phyloP scores from a whole-genome alignment of 2,797 vertebrate species.

The Pteropus rufus region DNA sequence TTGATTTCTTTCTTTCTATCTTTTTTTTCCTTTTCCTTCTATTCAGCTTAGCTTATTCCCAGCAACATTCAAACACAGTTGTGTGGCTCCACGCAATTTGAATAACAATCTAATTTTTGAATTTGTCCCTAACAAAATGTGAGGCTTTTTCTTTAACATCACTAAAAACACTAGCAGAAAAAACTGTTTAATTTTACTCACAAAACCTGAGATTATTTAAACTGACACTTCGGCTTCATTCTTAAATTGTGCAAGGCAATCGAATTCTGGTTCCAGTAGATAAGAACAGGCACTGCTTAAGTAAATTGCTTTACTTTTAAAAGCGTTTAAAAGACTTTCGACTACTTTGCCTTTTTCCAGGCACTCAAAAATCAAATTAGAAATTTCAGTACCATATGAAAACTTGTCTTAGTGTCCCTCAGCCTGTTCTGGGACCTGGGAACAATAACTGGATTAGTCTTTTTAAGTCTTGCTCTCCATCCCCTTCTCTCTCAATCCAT shows the following conservation, averaged over 20 bases:
- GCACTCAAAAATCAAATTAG: background rate
- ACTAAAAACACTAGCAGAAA: background rate
- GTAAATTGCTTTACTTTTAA: background rate
- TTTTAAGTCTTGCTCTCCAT: background rate
- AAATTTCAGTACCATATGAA: background rate
- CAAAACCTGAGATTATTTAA: conserved; percentile 38
- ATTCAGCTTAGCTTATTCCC: background rate
- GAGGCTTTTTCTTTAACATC: background rate
- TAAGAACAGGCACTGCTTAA: background rate
- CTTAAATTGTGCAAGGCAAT: background rate
- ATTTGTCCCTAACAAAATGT: conserved; percentile 29
- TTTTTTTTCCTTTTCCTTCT: background rate
- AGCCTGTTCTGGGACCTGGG: background rate
- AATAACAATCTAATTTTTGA: conserved; percentile 1
- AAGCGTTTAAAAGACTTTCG: background rate
- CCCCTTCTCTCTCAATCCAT: background rate
- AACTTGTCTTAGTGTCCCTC: background rate
- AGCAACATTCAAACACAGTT: background rate
- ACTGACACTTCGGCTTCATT: background rate
- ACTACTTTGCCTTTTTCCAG: conserved; percentile 20
- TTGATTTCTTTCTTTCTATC: too few species aligned
- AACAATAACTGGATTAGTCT: background rate
- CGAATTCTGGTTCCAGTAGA: background rate
- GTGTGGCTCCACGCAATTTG: background rate
- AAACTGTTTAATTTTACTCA: conserved; percentile 45